Conservation (phyloP, 2,888 invertebrate genomes). For the Synergus umbraculus region DNA sequence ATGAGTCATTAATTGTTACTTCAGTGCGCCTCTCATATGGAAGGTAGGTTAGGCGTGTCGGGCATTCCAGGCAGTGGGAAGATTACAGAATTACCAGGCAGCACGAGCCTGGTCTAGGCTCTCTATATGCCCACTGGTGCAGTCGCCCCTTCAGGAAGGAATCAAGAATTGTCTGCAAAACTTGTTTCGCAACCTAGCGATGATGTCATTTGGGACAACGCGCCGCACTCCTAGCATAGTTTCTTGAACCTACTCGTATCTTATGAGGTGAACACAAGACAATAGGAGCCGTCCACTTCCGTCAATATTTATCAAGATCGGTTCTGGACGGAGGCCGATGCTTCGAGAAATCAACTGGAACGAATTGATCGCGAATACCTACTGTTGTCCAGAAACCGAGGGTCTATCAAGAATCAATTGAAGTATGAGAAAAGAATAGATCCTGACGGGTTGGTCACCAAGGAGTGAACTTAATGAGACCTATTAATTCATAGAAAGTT, state of each 20-base stretch:
- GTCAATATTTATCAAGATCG: slow-evolving; percentile 3
- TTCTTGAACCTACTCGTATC: neutral
- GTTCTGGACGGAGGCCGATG: neutral
- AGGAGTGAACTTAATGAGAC: too few relatives aligned
- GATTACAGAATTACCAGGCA: slow-evolving; percentile 34
- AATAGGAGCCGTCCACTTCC: slow-evolving; percentile 1
- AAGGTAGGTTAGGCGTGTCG: slow-evolving; percentile 30
- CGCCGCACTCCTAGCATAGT: slow-evolving; percentile 14
- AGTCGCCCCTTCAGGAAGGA: neutral
- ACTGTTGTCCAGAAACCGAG: neutral
- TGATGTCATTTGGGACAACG: slow-evolving; percentile 11
- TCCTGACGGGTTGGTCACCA: neutral
- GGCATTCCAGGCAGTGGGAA: slow-evolving; percentile 36
- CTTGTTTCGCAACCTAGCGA: neutral
- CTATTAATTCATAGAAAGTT: too few relatives aligned
- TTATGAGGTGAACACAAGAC: slow-evolving; percentile 3
- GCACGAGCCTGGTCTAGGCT: slow-evolving; percentile 32
- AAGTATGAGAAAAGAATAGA: neutral
- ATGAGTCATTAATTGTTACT: slow-evolving; percentile 34
- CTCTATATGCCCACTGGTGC: neutral
- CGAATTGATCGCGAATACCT: neutral
- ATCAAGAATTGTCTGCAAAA: slow-evolving; percentile 18
- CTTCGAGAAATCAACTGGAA: neutral
- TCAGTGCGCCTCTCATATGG: slow-evolving; percentile 1
- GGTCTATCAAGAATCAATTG: neutral